A percentile compares a stretch with the other conserved stretches of the same genome.
Conservation (phyloP, 2,888 invertebrate species). For the Steinernema hermaphroditum region DNA sequence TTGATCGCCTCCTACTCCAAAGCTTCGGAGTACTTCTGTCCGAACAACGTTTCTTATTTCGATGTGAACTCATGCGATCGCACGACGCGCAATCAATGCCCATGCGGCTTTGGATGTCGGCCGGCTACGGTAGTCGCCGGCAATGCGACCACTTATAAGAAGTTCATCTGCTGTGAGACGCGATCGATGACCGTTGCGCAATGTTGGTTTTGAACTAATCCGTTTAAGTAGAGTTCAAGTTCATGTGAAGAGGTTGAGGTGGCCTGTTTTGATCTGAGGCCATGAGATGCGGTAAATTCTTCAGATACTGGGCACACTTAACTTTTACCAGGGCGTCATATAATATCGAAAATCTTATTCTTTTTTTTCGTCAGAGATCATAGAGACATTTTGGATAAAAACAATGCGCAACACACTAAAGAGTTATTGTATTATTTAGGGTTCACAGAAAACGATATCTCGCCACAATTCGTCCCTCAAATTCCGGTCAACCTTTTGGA, state of each 20-base stretch:
- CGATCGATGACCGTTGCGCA: constrained; percentile 23
- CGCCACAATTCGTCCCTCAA: constrained; percentile 16
- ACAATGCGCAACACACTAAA: background rate
- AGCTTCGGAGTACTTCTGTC: constrained; percentile 7
- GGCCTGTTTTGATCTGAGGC: background rate
- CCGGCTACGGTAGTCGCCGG: constrained; percentile 3
- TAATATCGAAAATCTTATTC: background rate
- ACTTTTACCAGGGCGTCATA: no score
- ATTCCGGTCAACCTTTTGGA: background rate
- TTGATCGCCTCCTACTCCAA: background rate
- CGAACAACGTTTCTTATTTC: constrained; percentile 14
- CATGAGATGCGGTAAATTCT: background rate
- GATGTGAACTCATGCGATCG: background rate
- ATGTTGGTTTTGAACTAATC: constrained; percentile 24
- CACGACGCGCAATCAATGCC: constrained; percentile 1
- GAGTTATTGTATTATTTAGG: background rate
- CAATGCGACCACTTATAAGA: background rate
- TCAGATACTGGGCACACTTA: no score
- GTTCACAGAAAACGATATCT: constrained; percentile 12
- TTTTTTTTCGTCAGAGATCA: background rate
- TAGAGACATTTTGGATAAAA: background rate
- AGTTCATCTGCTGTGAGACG: constrained; percentile 26
- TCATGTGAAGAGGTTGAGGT: background rate
- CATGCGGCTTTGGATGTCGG: constrained; percentile 8
- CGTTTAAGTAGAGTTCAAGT: background rate